Conservation (phyloP, 2,113 vertebrate genomes). For the Chrysemys picta region DNA sequence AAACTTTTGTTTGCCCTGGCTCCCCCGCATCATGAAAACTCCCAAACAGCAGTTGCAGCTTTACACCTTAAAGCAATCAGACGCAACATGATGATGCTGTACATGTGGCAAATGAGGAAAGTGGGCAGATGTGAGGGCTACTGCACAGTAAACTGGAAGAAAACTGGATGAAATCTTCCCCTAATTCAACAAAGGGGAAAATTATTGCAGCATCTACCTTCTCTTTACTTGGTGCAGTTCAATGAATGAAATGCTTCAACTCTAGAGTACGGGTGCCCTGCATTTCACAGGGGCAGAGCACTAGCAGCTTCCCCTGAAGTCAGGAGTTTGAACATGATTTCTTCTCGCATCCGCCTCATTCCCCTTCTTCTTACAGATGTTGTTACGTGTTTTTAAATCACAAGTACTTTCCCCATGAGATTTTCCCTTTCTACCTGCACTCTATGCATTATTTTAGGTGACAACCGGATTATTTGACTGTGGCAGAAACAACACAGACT, state of each 20-base stretch:
- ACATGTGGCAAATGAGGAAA: rapidly evolving
- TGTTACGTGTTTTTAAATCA: not conserved
- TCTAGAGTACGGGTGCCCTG: not conserved
- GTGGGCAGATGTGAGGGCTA: not conserved
- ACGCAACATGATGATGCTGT: not conserved
- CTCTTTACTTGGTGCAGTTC: not conserved
- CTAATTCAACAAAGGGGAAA: rapidly evolving
- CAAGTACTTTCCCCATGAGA: not conserved
- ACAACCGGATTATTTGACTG: slow-evolving; percentile 11
- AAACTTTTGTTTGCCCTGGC: not conserved
- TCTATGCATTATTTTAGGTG: slow-evolving; percentile 34
- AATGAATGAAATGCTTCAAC: not conserved
- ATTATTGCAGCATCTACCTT: not conserved
- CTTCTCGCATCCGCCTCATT: not conserved
- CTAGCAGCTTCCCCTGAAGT: not conserved
- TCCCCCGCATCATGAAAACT: not conserved
- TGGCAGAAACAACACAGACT: slow-evolving; percentile 29
- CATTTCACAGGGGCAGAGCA: not conserved
- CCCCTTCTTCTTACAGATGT: rapidly evolving
- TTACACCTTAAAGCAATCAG: not conserved
- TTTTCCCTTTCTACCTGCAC: not conserved
- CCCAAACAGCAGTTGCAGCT: not conserved
- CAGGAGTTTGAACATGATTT: not conserved
- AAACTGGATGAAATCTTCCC: rapidly evolving
- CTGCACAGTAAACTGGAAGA: not conserved